Evolutionary conservation across 2,797 vertebrate species (phyloP).

Genomic region (Tapera naevia): DNA sequence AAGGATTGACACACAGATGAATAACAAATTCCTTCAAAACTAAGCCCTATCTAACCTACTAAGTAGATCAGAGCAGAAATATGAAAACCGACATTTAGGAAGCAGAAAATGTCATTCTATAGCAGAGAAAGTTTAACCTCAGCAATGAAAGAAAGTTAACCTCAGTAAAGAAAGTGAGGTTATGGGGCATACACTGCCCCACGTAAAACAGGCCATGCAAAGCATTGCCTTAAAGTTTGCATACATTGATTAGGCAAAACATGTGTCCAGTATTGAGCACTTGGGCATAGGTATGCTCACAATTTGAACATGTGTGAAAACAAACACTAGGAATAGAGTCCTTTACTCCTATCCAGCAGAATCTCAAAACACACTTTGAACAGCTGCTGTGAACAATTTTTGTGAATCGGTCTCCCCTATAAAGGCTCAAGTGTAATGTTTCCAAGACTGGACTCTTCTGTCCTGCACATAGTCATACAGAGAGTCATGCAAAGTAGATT

Average conservation of each 20-base stretch:
- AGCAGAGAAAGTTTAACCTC: neutral
- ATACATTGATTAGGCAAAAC: neutral
- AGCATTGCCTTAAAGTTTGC: neutral
- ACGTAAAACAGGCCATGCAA: neutral
- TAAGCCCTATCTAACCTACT: neutral
- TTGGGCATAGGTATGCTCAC: neutral
- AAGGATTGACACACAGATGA: neutral
- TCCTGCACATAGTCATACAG: neutral
- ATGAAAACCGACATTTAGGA: neutral
- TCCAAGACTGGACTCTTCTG: neutral
- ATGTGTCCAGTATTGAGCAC: neutral
- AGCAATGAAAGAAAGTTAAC: neutral
- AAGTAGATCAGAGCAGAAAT: neutral
- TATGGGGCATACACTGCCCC: fast-evolving
- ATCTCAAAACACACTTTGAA: neutral
- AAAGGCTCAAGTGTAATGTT: neutral
- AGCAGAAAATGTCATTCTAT: neutral
- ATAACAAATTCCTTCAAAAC: neutral
- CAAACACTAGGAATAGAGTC: neutral
- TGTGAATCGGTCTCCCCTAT: neutral
- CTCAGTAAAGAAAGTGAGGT: neutral
- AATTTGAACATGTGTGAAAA: neutral
- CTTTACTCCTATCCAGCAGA: neutral
- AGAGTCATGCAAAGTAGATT: neutral
- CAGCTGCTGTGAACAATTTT: fast-evolving